A percentile compares a stretch with the other conserved stretches of the same genome.
Evolutionary conservation across 2,888 invertebrate species (phyloP).

Genomic region (Euclidia mi): DNA sequence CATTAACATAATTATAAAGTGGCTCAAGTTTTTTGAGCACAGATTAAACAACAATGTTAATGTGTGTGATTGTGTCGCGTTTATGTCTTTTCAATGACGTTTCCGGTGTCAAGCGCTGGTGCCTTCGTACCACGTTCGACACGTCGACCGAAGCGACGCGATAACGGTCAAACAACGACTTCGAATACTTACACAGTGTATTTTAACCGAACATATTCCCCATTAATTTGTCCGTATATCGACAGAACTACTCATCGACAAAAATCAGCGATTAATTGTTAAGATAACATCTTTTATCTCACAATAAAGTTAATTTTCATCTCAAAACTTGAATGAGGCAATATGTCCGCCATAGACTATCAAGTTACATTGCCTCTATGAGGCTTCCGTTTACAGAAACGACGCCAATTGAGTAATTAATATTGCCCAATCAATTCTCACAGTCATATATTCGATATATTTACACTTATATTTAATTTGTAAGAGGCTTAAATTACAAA

Average conservation of each 20-base stretch:
- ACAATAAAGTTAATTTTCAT: constrained; percentile 19
- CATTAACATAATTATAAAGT: constrained; percentile 56
- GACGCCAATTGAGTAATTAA: constrained; percentile 35
- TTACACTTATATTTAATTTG: constrained; percentile 51
- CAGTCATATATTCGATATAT: constrained; percentile 37
- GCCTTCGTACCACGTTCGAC: constrained; percentile 23
- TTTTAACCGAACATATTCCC: too few relatives aligned
- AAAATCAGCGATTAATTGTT: constrained; percentile 18
- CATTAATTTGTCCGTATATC: not conserved
- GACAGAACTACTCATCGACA: constrained; percentile 2
- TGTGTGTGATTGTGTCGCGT: constrained; percentile 55
- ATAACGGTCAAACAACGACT: constrained; percentile 19
- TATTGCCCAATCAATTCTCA: constrained; percentile 43
- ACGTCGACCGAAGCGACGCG: constrained; percentile 9
- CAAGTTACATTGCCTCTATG: constrained; percentile 22
- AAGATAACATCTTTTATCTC: constrained; percentile 25
- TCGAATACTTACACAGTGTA: constrained; percentile 3
- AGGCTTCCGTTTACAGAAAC: constrained; percentile 20
- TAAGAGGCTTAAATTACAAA: constrained; percentile 49
- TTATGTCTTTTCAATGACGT: constrained; percentile 72
- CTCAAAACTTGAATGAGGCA: constrained; percentile 21
- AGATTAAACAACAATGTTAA: constrained; percentile 5
- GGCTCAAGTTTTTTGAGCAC: constrained; percentile 13
- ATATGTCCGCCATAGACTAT: constrained; percentile 13
- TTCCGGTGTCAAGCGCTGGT: constrained; percentile 48